Percentiles rank a stretch among this genome's conserved stretches.
These are phyloP conservation scores for Caenorhabditis briggsae DNA, from an alignment of 1,140 invertebrate genomes.

Conservation along the genomic window DNA sequence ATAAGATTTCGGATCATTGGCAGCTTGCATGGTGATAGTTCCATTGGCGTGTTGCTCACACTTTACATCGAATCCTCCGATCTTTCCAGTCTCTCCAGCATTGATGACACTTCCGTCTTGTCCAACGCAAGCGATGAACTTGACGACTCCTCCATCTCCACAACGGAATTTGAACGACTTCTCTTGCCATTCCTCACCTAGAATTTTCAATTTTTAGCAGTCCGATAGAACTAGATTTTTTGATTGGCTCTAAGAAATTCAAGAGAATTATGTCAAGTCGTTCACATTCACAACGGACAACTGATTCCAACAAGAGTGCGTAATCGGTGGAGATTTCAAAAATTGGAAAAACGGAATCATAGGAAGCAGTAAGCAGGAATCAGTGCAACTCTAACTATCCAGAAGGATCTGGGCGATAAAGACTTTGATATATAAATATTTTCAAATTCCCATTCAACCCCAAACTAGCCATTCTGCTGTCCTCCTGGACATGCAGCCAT, in stretches of 20 bases:
- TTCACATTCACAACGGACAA: too few relatives aligned
- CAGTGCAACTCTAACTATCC: too few relatives aligned
- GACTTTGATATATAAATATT: background rate
- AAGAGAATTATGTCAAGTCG: too few relatives aligned
- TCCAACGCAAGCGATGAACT: conserved; percentile 33
- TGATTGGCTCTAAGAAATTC: too few relatives aligned
- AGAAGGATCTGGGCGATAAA: background rate
- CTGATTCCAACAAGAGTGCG: too few relatives aligned
- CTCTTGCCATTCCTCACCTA: conserved; percentile 45
- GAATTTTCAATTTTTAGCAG: background rate
- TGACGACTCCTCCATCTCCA: conserved; percentile 40
- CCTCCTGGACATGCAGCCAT: conserved; percentile 30
- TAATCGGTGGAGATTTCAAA: too few relatives aligned
- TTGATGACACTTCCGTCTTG: conserved; percentile 44
- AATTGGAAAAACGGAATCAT: too few relatives aligned
- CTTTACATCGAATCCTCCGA: conserved; percentile 47
- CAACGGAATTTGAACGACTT: conserved; percentile 53
- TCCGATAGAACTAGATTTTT: too few relatives aligned
- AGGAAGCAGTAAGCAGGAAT: too few relatives aligned
- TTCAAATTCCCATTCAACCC: background rate
- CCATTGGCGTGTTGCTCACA: conserved; percentile 40
- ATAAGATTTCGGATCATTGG: conserved; percentile 14
- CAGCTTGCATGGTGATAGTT: conserved; percentile 45
- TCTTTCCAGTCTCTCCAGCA: conserved; percentile 42
- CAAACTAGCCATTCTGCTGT: conserved; percentile 16